phyloP scores from a whole-genome alignment of 2,888 invertebrate genomes.

The Heliothis peltigera region DNA sequence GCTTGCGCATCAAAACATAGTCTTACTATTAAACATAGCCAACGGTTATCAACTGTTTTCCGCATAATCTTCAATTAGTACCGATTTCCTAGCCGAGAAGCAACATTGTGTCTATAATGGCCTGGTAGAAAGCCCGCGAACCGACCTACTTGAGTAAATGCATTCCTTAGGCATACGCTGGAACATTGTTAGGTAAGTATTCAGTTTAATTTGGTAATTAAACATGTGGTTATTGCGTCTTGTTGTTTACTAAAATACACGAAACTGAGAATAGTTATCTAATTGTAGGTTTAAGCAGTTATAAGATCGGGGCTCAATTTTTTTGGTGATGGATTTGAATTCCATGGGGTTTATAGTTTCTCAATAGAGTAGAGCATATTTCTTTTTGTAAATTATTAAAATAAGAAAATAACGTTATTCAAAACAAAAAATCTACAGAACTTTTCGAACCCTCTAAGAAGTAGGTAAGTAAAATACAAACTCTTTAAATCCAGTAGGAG shows the following conservation, averaged over 20 bases:
- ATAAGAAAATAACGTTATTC: too few species aligned
- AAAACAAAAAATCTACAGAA: too few species aligned
- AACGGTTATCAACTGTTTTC: constrained; percentile 9
- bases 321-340: constrained; percentile 30
- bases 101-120: constrained; percentile 15
- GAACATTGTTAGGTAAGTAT: constrained; percentile 41
- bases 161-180: constrained; percentile 40
- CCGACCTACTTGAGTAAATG: constrained; percentile 47
- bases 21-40: not conserved
- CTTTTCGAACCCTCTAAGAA: too few species aligned
- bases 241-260: constrained; percentile 18
- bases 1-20: too few species aligned
- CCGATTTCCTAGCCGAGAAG: constrained; percentile 28
- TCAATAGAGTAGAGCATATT: too few species aligned
- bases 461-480: too few species aligned
- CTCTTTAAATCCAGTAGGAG: too few species aligned
- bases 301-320: constrained; percentile 42
- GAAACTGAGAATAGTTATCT: constrained; percentile 37
- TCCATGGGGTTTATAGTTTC: constrained; percentile 19
- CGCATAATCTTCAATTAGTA: constrained; percentile 18
- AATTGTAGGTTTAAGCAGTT: constrained; percentile 52
- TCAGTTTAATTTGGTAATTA: constrained; percentile 47
- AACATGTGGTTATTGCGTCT: constrained; percentile 7
- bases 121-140: constrained; percentile 37
- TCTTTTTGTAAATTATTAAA: too few species aligned